Evolutionary conservation across 2,888 invertebrate genomes (phyloP), one percentile per base, ranked within the genome.

Genomic region (Folsomia candida): DNA sequence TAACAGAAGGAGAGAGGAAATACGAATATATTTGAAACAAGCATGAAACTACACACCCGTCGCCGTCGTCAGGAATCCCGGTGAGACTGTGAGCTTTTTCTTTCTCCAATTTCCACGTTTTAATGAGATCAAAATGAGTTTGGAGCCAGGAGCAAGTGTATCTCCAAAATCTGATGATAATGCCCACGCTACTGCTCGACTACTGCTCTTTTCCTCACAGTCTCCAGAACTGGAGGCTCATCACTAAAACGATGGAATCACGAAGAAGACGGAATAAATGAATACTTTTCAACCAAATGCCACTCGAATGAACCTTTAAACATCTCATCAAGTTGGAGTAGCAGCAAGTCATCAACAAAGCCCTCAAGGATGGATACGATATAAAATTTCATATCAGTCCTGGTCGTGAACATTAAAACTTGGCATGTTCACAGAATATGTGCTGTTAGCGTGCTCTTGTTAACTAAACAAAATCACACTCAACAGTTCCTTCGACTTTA

Each of bases 101-200:
- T 61, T 61, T 61, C 61, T 61, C 61, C 3, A 61, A 28, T 61
- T 61, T 61, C 61, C 20, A 54, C n/a, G 28, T 27, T 61, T 61
- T 61, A 61, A 61, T 61, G 61, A 61, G 61, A 61, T 61, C 61
- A 61, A 61, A 61, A 61, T 61, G 28, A 61, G 11, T 61, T 54
- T 54, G 54, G 54, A 54, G 54, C 54, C 54, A 54, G 54, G 22
- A 54, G 54, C 54, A 22, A 54, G 22, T 20, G 18, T 20, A 20
- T 54, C 54, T 54, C 22, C 54, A 20, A 22, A 18, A 20, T 18
- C 22, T 54, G 54, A 54, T 54, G 54, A 54, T 54, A 54, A 54
- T 54, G 18, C 54, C n/a, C 20, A 54, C 54, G n/a, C 54, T 54
- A 14, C 22, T 37, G n/a, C n/a, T n/a, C n/a, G 22, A 22, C 54